Conservation (phyloP, 2,888 invertebrate species). For the Pammene fasciana region DNA sequence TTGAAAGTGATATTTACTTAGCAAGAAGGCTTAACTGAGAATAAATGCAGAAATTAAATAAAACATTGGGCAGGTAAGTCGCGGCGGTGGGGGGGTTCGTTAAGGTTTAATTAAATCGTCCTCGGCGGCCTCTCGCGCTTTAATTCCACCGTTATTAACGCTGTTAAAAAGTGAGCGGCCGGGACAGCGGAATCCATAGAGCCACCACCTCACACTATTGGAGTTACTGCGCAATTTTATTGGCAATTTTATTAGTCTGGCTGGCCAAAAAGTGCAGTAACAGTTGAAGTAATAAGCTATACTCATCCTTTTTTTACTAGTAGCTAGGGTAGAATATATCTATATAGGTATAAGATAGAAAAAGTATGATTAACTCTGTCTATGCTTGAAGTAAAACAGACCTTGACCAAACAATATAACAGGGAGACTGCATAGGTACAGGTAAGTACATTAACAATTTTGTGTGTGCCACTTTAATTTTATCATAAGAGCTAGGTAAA, state of each 20-base stretch:
- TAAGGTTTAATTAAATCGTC: slow-evolving; percentile 84
- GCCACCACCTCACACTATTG: slow-evolving; percentile 32
- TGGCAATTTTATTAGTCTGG: no score
- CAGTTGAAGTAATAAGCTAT: no score
- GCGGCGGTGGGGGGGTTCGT: slow-evolving; percentile 66
- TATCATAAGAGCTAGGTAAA: no score
- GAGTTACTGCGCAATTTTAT: background rate
- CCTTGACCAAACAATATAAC: background rate
- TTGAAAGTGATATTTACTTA: slow-evolving; percentile 15
- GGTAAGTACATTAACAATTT: no score
- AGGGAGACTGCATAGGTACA: no score
- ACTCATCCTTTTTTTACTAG: no score
- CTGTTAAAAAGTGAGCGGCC: slow-evolving; percentile 80
- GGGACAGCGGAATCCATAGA: slow-evolving; percentile 53
- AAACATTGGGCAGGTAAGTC: slow-evolving; percentile 72
- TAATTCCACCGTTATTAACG: slow-evolving; percentile 84
- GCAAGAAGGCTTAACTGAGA: slow-evolving; percentile 46
- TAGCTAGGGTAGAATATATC: no score
- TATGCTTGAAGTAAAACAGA: no score
- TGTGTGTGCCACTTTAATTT: no score
- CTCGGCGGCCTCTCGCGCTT: slow-evolving; percentile 81
- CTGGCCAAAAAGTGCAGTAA: no score
- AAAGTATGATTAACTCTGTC: no score
- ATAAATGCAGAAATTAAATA: slow-evolving; percentile 72
- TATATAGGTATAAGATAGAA: no score